Evolutionary conservation across 2,888 invertebrate species (phyloP).

Genomic region (Amitus sp.): DNA sequence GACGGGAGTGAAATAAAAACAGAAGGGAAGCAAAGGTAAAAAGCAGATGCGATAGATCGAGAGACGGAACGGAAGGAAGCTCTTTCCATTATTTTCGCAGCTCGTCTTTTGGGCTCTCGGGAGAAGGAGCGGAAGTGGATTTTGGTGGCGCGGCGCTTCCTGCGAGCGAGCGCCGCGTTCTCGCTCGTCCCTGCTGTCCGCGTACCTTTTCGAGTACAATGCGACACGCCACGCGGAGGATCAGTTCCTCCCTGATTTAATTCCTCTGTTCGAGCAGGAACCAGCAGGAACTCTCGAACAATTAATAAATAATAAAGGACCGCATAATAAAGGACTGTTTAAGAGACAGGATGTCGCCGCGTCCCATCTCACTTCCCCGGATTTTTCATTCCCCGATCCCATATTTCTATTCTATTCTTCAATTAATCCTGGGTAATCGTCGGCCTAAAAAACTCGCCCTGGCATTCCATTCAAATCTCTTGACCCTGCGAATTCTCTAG

Average conservation of each 20-base stretch:
- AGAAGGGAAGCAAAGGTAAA: background rate
- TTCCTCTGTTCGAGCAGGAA: conserved; percentile 60
- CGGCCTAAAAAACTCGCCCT: no score
- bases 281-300: conserved; percentile 56
- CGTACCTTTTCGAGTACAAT: conserved; percentile 30
- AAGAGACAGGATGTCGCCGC: conserved; percentile 52
- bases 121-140: conserved; percentile 4
- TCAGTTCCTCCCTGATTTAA: conserved; percentile 59
- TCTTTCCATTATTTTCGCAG: conserved; percentile 47
- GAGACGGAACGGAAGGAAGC: conserved; percentile 50
- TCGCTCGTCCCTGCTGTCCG: conserved; percentile 26
- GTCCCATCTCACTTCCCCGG: conserved; percentile 29
- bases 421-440: no score
- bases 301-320: conserved; percentile 60
- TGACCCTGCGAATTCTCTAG: no score
- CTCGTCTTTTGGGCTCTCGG: conserved; percentile 42
- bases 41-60: conserved; percentile 48
- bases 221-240: conserved; percentile 38
- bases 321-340: conserved; percentile 39
- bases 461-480: no score
- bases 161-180: conserved; percentile 8
- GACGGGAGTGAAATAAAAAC: conserved; percentile 1
- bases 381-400: conserved; percentile 7
- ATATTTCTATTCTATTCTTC: no score
- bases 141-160: conserved; percentile 19